Evolutionary conservation across 1,140 invertebrate species (phyloP), one percentile per base, ranked within the genome.

Genomic region (Halyomorpha halys): DNA sequence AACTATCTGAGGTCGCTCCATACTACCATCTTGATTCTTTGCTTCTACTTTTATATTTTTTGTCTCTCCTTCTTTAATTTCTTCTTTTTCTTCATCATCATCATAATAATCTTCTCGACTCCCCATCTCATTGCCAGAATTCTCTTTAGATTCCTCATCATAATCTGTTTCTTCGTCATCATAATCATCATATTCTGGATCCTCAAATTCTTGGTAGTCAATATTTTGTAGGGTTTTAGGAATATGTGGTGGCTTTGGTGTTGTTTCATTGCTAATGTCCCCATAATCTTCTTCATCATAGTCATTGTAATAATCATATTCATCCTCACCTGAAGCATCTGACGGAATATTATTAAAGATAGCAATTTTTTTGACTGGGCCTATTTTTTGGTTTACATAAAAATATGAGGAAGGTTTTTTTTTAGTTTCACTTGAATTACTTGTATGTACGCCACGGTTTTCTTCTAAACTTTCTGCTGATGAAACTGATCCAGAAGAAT

Each of bases 111-210:
- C 53, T 25, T 56, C 53, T 16, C 9, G 6, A 16, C 15, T 56
- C 6, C 15, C 4, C 18, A 23, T 56, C 18, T n/a, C 45, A 23
- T 45, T 44, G 13, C 23, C 45, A 9, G 16, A 23, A 11, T 66
- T 53, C 44, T 56, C 21, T 21, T 66, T 54, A 19, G 66, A 62
- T 34, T 66, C 63, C 45, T 66, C 64, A 15, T 70, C 61, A 30
- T 63, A 66, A 19, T 66, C 65, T 44, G 64, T 49, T 61, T 59
- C 59, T n/a, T 68, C 68, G 11, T 39, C 34, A 30, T 66, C 65
- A 25, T 67, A 61, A 23, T 67, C 66, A 6, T 67, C 65, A 51
- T 68, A 59, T 30, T 69, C 64, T 6, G 39, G 23, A n/a, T 44
- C 49, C 16, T 45, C 18, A 18, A 21, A 45, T 21, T 44, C 39